phyloP scores from a whole-genome alignment of 2,797 vertebrate species.

The Hemitrygon akajei region DNA sequence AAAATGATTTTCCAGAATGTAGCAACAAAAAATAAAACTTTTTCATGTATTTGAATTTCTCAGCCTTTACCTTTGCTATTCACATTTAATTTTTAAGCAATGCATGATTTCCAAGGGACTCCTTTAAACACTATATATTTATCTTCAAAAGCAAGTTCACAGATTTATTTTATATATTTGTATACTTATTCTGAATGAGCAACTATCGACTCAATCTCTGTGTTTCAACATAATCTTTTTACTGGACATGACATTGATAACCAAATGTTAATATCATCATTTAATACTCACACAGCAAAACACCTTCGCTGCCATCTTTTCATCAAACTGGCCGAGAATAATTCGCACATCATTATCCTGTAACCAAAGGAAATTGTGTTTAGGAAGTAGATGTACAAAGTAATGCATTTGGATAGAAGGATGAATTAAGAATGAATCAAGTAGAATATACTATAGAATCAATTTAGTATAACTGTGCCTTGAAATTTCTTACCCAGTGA shows the following conservation, averaged over 20 bases:
- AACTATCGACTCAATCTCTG: not conserved
- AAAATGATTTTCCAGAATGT: no score
- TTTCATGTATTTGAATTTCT: not conserved
- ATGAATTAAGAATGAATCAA: not conserved
- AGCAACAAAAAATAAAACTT: no score
- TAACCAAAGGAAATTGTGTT: slow-evolving; percentile 44
- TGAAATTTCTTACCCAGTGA: not conserved
- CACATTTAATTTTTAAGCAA: not conserved
- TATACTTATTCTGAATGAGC: not conserved
- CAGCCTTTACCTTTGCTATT: not conserved
- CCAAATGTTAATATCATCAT: slow-evolving; percentile 1
- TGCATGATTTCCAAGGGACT: not conserved
- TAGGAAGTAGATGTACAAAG: not conserved
- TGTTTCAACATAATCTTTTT: not conserved
- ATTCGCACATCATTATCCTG: slow-evolving; percentile 96
- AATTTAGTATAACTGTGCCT: not conserved
- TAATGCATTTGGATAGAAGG: not conserved
- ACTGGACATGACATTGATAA: not conserved
- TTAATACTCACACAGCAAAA: slow-evolving; percentile 92
- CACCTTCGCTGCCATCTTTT: slow-evolving; percentile 92
- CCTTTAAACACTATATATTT: not conserved
- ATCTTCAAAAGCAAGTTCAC: not conserved
- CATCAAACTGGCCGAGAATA: slow-evolving; percentile 97
- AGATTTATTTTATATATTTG: not conserved
- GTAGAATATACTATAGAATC: not conserved